These are phyloP conservation scores for Nyctalus aviator DNA, from an alignment of 2,797 vertebrate genomes.

Conservation along the genomic window DNA sequence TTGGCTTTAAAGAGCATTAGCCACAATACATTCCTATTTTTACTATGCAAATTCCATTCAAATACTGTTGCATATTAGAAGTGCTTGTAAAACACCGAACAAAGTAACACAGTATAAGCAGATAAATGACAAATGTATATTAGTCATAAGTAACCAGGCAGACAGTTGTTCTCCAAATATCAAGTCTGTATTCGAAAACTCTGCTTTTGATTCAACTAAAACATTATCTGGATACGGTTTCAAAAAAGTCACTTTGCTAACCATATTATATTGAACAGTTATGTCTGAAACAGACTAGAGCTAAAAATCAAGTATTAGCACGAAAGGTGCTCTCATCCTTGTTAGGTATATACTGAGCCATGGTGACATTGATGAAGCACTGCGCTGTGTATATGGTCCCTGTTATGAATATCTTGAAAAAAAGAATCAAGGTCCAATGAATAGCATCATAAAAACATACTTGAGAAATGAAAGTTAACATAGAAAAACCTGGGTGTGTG, in stretches of 20 bases:
- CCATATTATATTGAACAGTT: neutral
- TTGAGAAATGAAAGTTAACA: neutral
- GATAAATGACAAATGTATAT: neutral
- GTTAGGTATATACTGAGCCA: neutral
- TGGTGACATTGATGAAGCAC: neutral
- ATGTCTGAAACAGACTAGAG: constrained; percentile 25
- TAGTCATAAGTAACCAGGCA: neutral
- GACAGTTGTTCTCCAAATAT: neutral
- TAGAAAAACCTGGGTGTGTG: neutral
- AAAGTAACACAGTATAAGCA: neutral
- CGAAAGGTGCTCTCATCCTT: constrained; percentile 4
- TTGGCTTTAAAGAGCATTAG: neutral
- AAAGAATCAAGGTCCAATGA: neutral
- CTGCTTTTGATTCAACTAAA: constrained; percentile 14
- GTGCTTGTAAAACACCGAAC: neutral
- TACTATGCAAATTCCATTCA: neutral
- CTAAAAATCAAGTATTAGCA: constrained; percentile 52
- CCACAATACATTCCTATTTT: neutral
- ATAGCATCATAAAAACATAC: neutral
- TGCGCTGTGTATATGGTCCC: neutral
- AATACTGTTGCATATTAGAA: neutral
- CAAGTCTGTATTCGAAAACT: neutral
- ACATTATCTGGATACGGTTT: neutral
- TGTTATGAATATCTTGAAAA: neutral
- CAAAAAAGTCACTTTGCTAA: neutral